These are phyloP conservation scores for Synergus japonicus DNA, from an alignment of 2,888 invertebrate species.

Conservation along the genomic window DNA sequence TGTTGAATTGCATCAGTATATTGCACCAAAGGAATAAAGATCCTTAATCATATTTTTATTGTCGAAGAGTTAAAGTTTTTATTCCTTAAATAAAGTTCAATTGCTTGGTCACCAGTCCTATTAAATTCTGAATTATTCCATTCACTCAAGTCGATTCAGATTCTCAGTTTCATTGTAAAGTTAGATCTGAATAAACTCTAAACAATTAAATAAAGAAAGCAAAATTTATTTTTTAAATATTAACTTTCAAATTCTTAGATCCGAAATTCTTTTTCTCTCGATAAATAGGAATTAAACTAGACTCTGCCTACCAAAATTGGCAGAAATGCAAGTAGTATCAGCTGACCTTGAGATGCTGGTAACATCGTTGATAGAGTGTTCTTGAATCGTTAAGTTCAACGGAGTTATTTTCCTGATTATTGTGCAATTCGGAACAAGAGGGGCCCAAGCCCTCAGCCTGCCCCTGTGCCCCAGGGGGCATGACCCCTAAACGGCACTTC, in stretches of 20 bases:
- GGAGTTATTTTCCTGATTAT: conserved; percentile 67
- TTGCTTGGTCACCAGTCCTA: not conserved
- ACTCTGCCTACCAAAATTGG: conserved; percentile 1
- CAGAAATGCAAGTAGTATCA: conserved; percentile 52
- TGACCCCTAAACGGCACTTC: conserved; percentile 64
- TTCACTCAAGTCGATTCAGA: not conserved
- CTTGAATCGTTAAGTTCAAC: conserved; percentile 60
- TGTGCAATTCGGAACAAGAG: conserved; percentile 72
- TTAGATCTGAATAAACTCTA: not conserved
- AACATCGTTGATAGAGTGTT: conserved; percentile 70
- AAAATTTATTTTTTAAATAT: not conserved
- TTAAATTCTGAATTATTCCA: not conserved
- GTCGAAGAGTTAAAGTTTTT: not conserved
- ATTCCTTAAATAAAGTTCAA: not conserved
- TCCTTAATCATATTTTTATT: not conserved
- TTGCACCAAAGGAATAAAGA: not conserved
- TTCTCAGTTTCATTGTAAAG: not conserved
- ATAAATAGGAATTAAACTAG: conserved; percentile 22
- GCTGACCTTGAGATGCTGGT: conserved; percentile 76
- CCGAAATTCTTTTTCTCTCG: not conserved
- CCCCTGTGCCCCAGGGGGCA: conserved; percentile 74
- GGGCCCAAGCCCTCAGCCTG: conserved; percentile 74
- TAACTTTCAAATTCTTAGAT: not conserved
- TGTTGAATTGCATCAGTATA: not conserved
- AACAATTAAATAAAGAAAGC: not conserved